Conservation (phyloP, 2,888 invertebrate species). For the Leucozona laternaria region DNA sequence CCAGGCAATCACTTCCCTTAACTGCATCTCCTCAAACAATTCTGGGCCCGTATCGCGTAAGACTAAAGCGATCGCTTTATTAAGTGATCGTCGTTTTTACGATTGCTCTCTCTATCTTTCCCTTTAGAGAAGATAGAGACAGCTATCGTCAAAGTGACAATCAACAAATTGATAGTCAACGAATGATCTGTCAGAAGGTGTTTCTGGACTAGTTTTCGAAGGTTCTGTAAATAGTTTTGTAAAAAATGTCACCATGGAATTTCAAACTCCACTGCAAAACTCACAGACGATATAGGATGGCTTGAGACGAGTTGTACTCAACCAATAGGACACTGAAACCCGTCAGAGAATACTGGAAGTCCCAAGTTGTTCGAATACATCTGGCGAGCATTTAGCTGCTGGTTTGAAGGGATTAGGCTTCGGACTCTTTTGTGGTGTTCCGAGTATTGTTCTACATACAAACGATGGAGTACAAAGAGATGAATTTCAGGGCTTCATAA, state of each 20-base stretch:
- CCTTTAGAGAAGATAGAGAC: no score
- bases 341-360: conserved; percentile 90
- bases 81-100: no score
- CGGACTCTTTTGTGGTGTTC: conserved; percentile 95
- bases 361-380: conserved; percentile 85
- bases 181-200: conserved; percentile 97
- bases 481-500: conserved; percentile 88
- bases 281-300: conserved; percentile 95
- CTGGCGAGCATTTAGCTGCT: conserved; percentile 93
- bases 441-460: conserved; percentile 95
- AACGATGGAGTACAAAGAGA: conserved; percentile 94
- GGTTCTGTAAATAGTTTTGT: conserved; percentile 96
- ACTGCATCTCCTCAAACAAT: conserved; percentile 38
- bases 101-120: no score
- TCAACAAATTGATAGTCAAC: conserved; percentile 80
- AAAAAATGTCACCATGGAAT: conserved; percentile 98
- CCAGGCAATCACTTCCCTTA: conserved; percentile 37
- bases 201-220: conserved; percentile 95
- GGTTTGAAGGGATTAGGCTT: conserved; percentile 97
- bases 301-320: conserved; percentile 93
- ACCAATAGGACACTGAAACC: conserved; percentile 95
- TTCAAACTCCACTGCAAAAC: conserved; percentile 98
- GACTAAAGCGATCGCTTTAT: no score
- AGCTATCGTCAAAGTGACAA: no score
- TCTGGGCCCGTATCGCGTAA: not conserved